Base-by-base conservation (phyloP, 1,140 invertebrate genomes). In the Sinonovacula constricta region DNA sequence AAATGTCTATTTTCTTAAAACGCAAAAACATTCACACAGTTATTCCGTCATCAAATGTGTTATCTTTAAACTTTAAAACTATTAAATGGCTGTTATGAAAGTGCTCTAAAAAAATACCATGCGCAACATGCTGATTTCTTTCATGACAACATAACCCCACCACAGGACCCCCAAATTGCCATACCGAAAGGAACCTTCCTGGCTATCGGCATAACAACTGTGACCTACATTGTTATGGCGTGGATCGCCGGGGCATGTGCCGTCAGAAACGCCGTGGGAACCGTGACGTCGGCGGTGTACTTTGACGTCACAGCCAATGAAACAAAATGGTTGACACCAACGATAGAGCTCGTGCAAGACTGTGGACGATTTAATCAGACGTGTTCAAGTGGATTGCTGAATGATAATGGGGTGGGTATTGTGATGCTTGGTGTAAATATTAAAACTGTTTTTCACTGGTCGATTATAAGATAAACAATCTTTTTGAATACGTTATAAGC, bases 171-270 rank as follows among this genome's bases (percentile, higher is more conserved):
- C 7, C 86, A 88, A 45, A 82, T 63, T 24, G 90, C 91, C 7
- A 94, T 94, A 80, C 93, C 93, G 7, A 91, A 91, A 90, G 97
- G 97, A 68, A 98, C 97, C 0, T 91, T 98, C 1, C 88, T 97
- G 15, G 95, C 97, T 0, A 97, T 99, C 75, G 62, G 95, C 0
- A 89, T 98, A 4, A 97, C 97, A 1, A 96, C 96, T 1, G 56
- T 94, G 0, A 95, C 95, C 3, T 98, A 99, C 87, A 80, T 98
- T 1, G 10, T 95, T 2, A 96, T 98, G 92, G 95, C 95, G 0
- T 82, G 97, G 60, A 92, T 95, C 65, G 93, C 94, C 39, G 97
- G 96, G 2, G 62, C 80, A 28, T 81, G 81, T 71, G 94, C 95
- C 0, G 68, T 95, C 0, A 93, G 97, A 69, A 95, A 97, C 88